phyloP scores from a whole-genome alignment of 2,113 vertebrate genomes.

The Chloebia gouldiae region DNA sequence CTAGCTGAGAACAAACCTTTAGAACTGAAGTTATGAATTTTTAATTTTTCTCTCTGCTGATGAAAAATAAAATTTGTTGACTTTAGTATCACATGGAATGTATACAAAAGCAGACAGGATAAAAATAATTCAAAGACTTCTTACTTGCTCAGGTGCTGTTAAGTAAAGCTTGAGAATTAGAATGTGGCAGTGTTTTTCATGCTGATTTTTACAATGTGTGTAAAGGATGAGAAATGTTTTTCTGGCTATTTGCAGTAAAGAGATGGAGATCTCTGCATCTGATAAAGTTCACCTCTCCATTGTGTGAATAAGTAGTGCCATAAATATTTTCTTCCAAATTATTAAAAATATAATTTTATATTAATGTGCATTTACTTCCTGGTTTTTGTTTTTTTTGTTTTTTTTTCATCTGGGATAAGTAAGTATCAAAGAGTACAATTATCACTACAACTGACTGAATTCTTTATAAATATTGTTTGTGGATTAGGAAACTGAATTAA shows the following conservation, averaged over 20 bases:
- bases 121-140: background rate
- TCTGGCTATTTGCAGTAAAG: background rate
- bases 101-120: background rate
- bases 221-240: background rate
- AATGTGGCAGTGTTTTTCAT: background rate
- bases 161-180: background rate
- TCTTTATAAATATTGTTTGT: background rate
- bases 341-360: background rate
- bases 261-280: background rate
- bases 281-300: background rate
- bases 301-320: background rate
- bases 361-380: background rate
- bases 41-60: slow-evolving; percentile 4
- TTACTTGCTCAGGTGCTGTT: background rate
- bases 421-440: background rate
- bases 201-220: background rate
- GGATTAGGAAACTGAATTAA: background rate
- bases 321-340: background rate
- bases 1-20: slow-evolving; percentile 2
- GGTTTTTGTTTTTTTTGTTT: no score
- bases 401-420: background rate
- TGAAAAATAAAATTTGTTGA: background rate
- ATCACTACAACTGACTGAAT: background rate
- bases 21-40: slow-evolving; percentile 42
- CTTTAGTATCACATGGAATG: background rate